Percentiles rank a stretch among this genome's conserved stretches.
Conservation (phyloP, 2,888 invertebrate species). For the Mactromeris polynyma region DNA sequence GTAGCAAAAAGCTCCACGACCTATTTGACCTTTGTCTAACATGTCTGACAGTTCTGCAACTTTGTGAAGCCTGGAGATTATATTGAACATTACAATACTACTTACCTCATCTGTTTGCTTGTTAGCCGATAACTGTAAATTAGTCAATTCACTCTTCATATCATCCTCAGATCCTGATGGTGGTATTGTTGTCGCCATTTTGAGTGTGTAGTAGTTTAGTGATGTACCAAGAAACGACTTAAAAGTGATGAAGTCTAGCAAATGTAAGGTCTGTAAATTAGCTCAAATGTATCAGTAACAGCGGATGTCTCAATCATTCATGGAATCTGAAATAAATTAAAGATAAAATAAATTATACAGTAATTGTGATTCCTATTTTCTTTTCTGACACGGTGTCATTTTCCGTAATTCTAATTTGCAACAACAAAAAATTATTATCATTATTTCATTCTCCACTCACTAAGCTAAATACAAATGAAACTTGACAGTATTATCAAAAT, state of each 20-base stretch:
- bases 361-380: too few species aligned
- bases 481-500: background rate
- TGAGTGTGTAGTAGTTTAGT: background rate
- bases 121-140: slow-evolving; percentile 85
- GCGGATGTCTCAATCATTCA: background rate
- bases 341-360: background rate
- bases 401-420: too few species aligned
- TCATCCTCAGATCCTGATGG: slow-evolving; percentile 71
- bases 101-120: slow-evolving; percentile 86
- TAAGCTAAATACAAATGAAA: too few species aligned
- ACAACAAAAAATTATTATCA: too few species aligned
- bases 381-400: background rate
- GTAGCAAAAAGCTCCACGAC: background rate
- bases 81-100: background rate
- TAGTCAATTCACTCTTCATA: slow-evolving; percentile 83
- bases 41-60: too few species aligned
- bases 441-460: too few species aligned
- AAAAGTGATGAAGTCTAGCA: background rate
- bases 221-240: background rate
- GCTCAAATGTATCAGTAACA: background rate
- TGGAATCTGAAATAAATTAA: background rate
- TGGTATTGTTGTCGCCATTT: slow-evolving; percentile 41
- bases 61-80: too few species aligned
- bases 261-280: background rate
- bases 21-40: too few species aligned